Conservation (phyloP, 2,797 vertebrate species). For the Coilia nasus region DNA sequence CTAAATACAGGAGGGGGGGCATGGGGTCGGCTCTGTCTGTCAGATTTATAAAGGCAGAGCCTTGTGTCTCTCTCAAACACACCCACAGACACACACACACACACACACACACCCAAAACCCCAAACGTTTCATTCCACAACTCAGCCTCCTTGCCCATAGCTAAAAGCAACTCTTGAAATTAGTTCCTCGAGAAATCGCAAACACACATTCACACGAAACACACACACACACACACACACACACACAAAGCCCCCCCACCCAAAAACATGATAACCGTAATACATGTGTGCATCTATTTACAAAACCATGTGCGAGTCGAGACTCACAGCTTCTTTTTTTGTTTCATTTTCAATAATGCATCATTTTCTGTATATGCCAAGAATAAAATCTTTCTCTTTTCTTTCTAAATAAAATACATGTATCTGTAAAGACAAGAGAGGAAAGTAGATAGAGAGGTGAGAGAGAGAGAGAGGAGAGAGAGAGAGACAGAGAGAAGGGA, state of each 20-base stretch:
- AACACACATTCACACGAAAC: constrained; percentile 54
- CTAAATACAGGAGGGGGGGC: background rate
- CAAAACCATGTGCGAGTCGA: constrained; percentile 78
- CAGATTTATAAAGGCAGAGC: background rate
- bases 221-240: constrained; percentile 33
- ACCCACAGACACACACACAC: constrained; percentile 57
- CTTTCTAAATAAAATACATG: constrained; percentile 83
- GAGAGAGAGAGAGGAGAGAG: constrained; percentile 33
- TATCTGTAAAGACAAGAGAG: constrained; percentile 73
- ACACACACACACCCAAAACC: constrained; percentile 65
- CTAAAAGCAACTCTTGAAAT: constrained; percentile 41
- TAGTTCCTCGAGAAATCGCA: constrained; percentile 33
- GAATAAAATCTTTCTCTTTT: constrained; percentile 75
- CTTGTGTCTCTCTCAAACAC: background rate
- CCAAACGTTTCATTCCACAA: constrained; percentile 7
- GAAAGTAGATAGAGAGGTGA: constrained; percentile 37
- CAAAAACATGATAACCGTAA: constrained; percentile 69
- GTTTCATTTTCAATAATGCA: constrained; percentile 75
- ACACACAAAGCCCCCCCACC: constrained; percentile 60
- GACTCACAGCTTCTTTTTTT: constrained; percentile 50
- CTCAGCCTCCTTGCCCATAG: constrained; percentile 5
- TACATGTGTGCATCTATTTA: constrained; percentile 83
- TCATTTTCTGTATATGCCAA: constrained; percentile 80
- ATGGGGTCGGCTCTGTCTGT: background rate
- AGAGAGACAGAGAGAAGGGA: constrained; percentile 26